Conservation (phyloP, 2,888 invertebrate genomes). For the Antheraea yamamai region DNA sequence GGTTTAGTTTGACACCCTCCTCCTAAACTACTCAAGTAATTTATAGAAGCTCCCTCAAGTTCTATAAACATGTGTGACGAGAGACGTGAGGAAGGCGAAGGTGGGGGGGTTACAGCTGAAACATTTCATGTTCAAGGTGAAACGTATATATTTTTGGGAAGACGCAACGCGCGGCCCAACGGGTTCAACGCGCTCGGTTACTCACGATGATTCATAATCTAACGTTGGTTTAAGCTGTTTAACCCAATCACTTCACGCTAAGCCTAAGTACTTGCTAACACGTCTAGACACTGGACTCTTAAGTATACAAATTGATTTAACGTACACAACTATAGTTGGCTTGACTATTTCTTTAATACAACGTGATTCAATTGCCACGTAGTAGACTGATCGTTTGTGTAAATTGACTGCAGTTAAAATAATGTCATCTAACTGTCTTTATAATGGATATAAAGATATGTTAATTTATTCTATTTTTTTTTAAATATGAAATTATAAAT, state of each 20-base stretch:
- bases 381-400: background rate
- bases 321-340: background rate
- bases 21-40: too few relatives aligned
- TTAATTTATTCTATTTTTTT: too few relatives aligned
- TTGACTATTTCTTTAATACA: background rate
- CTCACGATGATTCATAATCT: conserved; percentile 20
- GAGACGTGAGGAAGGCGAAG: background rate
- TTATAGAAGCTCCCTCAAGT: background rate
- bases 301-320: background rate
- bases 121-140: conserved; percentile 14
- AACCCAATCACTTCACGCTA: conserved; percentile 18
- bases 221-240: conserved; percentile 12
- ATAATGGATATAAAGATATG: too few relatives aligned
- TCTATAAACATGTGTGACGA: background rate
- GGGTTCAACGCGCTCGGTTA: conserved; percentile 21
- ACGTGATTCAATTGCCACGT: background rate
- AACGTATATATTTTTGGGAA: conserved; percentile 17
- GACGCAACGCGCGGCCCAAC: background rate
- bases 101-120: background rate
- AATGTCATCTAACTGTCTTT: too few relatives aligned
- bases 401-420: background rate
- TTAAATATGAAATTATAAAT: too few relatives aligned
- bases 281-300: background rate
- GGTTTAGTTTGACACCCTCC: too few relatives aligned
- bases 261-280: background rate